A percentile compares a stretch with the other conserved stretches of the same genome.
These are phyloP conservation scores for Cynopterus sphinx DNA, from an alignment of 2,797 vertebrate species.

Conservation along the genomic window DNA sequence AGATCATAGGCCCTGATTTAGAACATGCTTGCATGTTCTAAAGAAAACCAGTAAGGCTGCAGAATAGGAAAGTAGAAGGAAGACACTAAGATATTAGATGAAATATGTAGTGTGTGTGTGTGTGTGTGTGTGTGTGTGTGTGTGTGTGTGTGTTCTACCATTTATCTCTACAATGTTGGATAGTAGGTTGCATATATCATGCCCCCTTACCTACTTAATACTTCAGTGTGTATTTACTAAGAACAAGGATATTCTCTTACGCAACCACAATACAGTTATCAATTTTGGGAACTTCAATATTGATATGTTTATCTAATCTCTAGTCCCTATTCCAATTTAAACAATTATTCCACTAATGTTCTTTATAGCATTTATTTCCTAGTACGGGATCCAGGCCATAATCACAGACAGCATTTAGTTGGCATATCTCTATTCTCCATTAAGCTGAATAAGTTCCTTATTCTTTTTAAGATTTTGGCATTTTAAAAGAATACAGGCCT, in stretches of 20 bases:
- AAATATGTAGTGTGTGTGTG: not conserved
- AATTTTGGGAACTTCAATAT: not conserved
- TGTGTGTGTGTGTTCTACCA: too few relatives aligned
- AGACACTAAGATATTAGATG: not conserved
- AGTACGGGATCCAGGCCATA: not conserved
- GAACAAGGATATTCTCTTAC: not conserved
- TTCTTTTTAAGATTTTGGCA: not conserved
- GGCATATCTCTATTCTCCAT: not conserved
- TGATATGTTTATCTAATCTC: not conserved
- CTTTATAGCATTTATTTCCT: not conserved
- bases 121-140: not conserved
- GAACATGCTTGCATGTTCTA: not conserved
- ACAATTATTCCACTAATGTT: not conserved
- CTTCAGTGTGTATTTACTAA: not conserved
- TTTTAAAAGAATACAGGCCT: not conserved
- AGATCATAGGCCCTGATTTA: not conserved
- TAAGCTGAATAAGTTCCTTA: not conserved
- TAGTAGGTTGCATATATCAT: not conserved
- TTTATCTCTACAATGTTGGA: not conserved
- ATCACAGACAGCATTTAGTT: not conserved
- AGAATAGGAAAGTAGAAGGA: not conserved
- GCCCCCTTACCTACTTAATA: not conserved
- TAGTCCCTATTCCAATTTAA: not conserved
- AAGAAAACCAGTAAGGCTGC: not conserved
- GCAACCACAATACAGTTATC: not conserved